Evolutionary conservation across 2,888 invertebrate genomes (phyloP), one percentile per base, ranked within the genome.

Genomic region (Agrotis segetum): DNA sequence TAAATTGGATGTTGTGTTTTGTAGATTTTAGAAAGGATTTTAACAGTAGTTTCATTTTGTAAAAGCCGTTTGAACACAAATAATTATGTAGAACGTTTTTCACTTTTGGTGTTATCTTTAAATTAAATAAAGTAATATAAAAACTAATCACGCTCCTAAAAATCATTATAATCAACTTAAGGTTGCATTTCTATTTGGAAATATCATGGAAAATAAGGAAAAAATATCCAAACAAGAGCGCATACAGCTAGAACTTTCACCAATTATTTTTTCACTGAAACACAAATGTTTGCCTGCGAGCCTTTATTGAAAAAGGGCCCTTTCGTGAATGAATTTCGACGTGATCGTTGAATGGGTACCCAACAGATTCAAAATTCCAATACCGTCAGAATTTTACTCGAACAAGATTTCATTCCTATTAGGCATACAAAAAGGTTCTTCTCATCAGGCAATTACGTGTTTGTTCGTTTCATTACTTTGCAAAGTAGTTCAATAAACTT

Each of bases 371-470:
- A 50, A 52, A 76, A 64, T 64, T 69, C 19, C 29, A 67, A 67
- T 77, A 71, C 71, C 67, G 71, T 29, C 74, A 63, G 78, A 79
- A 81, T 81, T 85, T 82, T 74, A 74, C 71, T 62, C 71, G 44
- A 74, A 61, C 69, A 79, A 85, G 82, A 86, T 86, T 85, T 85
- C 88, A 86, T 69, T 71, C 70, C 65, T 66, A 79, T 63, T 80
- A 66, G 67, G 84, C 83, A 87, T 86, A 83, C 77, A 75, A 77
- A 85, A 67, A 66, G 66, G 71, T 73, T 74, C 62, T 56, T 40
- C 69, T 81, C 79, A 61, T 71, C 70, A 60, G 46, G 49, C 50
- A 73, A 79, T 78, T 73, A 81, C 71, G 67, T 17, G 62, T 56
- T 55, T 58, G 58, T 69, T 69, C 71, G 29, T 68, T 82, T 52